Evolutionary conservation across 2,888 invertebrate genomes (phyloP).

Genomic region (Monochamus alternatus): DNA sequence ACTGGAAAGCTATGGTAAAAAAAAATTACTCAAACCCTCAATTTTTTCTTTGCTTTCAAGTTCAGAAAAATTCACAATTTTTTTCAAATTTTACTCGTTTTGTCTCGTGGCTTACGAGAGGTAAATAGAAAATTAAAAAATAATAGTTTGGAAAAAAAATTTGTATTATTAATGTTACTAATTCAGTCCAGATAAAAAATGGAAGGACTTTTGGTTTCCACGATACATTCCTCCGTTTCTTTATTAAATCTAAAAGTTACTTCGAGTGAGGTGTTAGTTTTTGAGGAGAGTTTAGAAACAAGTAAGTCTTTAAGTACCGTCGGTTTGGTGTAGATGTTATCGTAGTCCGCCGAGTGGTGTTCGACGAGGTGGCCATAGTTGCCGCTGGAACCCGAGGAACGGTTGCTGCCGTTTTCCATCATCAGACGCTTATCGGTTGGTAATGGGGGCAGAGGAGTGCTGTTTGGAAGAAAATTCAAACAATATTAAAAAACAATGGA

Average conservation of each 20-base stretch:
- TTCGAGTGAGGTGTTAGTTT: slow-evolving; percentile 4
- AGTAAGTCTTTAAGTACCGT: slow-evolving; percentile 70
- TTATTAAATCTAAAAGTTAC: slow-evolving; percentile 23
- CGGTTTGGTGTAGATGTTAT: slow-evolving; percentile 83
- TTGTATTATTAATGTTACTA: too few relatives aligned
- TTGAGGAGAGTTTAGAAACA: slow-evolving; percentile 13
- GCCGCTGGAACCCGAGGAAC: slow-evolving; percentile 70
- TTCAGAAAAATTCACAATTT: too few relatives aligned
- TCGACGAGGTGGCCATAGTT: slow-evolving; percentile 73
- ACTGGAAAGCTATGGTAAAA: too few relatives aligned
- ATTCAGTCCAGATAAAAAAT: slow-evolving; percentile 16
- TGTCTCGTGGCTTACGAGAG: too few relatives aligned
- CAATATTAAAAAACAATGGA: background rate
- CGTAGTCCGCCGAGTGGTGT: slow-evolving; percentile 67
- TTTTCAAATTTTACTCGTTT: too few relatives aligned
- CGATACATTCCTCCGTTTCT: slow-evolving; percentile 12
- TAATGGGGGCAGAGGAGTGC: slow-evolving; percentile 87
- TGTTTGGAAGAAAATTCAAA: slow-evolving; percentile 59
- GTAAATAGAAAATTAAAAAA: too few relatives aligned
- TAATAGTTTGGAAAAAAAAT: background rate
- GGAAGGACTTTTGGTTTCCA: slow-evolving; percentile 3
- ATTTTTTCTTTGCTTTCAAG: too few relatives aligned
- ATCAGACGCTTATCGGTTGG: slow-evolving; percentile 77
- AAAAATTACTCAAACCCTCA: too few relatives aligned
- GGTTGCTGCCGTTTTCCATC: slow-evolving; percentile 65